Evolutionary conservation across 2,888 invertebrate species (phyloP), one percentile per base, ranked within the genome.

Genomic region (Pseudanteris insignis): DNA sequence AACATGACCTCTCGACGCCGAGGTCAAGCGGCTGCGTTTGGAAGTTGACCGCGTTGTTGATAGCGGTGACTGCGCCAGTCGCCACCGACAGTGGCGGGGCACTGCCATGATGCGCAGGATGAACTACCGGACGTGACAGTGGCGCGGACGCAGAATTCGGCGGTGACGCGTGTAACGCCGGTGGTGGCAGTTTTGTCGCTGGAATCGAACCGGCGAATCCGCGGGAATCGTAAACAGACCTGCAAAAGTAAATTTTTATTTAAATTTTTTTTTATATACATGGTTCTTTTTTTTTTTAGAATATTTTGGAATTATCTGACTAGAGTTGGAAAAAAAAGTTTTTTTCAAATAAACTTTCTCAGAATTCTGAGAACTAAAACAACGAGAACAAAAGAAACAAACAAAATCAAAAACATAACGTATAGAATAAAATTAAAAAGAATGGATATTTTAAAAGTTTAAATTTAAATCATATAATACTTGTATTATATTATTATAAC

Each of bases 11-110:
- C 64, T 80, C 79, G 18, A 89, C 85, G 25, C 91, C 91, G 48
- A 91, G 84, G 77, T 91, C 91, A 21, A 91, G 82, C 7, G 91
- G 91, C 73, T 91, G 90, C 51, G 89, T 89, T 80, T 91, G 91
- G 73, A 88, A 86, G 40, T 82, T 63, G 11, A 32, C 38, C n/a
- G 38, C 30, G 12, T 28, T 50, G 57, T 48, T 48, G 15, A 40
- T 26, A 6, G 61, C 21, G 7, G 24, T 62, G 40, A 59, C 14
- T 48, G 69, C 40, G 37, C 53, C 51, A 47, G 68, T 18, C 38
- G 64, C 43, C 62, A 69, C 34, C 64, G 63, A 44, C 59, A 69
- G 62, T 2, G 72, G 57, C 11, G 70, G 71, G 43, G 71, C 58
- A 3, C 55, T 65, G 7, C 60, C 67, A 26, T 73, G 73, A 48